Evolutionary conservation across 2,888 invertebrate species (phyloP).

Genomic region (Limulus polyphemus): DNA sequence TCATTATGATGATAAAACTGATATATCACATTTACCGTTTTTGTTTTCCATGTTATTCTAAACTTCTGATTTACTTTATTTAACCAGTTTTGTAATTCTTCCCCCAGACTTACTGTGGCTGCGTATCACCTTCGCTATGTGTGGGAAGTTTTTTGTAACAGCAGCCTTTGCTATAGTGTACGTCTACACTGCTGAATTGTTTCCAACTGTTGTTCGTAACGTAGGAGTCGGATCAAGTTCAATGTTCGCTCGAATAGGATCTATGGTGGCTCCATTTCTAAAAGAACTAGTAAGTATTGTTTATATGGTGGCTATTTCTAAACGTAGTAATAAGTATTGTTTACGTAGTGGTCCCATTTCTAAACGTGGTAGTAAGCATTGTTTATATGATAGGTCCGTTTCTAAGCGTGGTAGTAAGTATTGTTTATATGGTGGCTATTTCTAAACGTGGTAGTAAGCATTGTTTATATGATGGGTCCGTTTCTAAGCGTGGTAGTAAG

Average conservation of each 20-base stretch:
- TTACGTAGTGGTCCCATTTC: too few relatives aligned
- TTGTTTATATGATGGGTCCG: too few relatives aligned
- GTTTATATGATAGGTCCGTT: too few relatives aligned
- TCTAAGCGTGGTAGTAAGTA: too few relatives aligned
- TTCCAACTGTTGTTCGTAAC: constrained; percentile 56
- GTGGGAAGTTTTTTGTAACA: constrained; percentile 65
- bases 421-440: too few relatives aligned
- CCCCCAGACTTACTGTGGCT: constrained; percentile 3
- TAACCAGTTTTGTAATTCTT: not conserved
- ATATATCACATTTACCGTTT: too few relatives aligned
- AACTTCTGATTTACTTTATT: not conserved
- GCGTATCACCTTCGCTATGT: constrained; percentile 33
- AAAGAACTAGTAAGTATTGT: constrained; percentile 8
- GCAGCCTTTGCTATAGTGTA: constrained; percentile 67
- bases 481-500: too few relatives aligned
- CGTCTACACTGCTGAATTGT: constrained; percentile 57
- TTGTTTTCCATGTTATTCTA: not conserved
- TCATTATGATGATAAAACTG: too few relatives aligned
- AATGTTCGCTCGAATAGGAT: constrained; percentile 34
- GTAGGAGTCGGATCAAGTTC: constrained; percentile 61
- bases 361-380: too few relatives aligned
- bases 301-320: too few relatives aligned
- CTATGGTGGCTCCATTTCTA: constrained; percentile 1
- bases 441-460: too few relatives aligned
- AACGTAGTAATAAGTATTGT: too few relatives aligned